Evolutionary conservation across 2,888 invertebrate species (phyloP), one percentile per base, ranked within the genome.

Genomic region (Polyploca ridens): DNA sequence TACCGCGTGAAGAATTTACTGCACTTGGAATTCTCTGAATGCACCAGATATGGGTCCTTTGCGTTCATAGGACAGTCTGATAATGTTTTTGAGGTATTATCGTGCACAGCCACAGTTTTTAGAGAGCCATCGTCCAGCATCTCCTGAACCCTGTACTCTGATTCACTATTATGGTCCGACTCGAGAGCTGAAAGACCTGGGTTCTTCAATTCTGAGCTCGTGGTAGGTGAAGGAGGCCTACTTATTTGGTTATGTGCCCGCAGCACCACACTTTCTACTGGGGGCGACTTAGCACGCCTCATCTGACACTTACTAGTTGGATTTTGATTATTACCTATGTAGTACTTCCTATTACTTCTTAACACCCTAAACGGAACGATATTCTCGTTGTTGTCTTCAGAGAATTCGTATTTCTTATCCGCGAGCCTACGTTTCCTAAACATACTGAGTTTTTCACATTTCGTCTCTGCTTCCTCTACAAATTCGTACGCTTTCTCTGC

Each of bases 371-470:
- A 96, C 58, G 96, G 96, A 54, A 96, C 95, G 62, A 96, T 96
- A 78, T 96, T 96, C 77, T 96, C 96, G 78, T 95, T 95, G 78
- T 94, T 94, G 64, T 97, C 97, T 77, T 98, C 98, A 0, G 97
- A 97, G 82, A 98, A 98, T 82, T 98, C 98, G 83, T 98, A 98
- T 85, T 98, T 98, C 85, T 98, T 98, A 80, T 98, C 98, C 0
- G 98, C 98, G 63, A 98, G 89, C 8, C 98, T 95, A 64, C 98
- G 95, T 83, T 97, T 97, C 8, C 98, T 95, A 82, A 97, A 98
- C 79, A 96, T 96, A 77, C 97, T 97, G n/a, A 98, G 95, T 81
- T 98, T 98, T 83, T 98, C 98, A 81, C 97, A 97, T 72, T 97
- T 97, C 7, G 95, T 95, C 75, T 97, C 97, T 7, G 96, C 95